phyloP scores from a whole-genome alignment of 2,797 vertebrate genomes.

The Sebastes matsubarae region DNA sequence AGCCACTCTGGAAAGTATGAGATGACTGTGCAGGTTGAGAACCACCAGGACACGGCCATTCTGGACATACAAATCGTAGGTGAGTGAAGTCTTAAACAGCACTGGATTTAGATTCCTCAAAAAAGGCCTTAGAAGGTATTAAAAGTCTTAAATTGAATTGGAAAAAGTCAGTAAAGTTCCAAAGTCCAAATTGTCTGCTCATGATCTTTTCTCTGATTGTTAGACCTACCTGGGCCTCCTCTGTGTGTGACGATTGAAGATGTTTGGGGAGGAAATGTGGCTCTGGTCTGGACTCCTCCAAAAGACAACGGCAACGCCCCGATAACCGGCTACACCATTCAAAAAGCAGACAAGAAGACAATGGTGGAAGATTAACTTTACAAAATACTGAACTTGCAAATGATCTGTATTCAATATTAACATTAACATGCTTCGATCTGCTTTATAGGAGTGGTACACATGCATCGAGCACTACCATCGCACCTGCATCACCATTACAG shows the following conservation, averaged over 20 bases:
- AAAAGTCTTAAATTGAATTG: not conserved
- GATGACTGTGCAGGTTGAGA: constrained; percentile 94
- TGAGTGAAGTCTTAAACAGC: constrained; percentile 68
- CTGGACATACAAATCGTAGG: constrained; percentile 96
- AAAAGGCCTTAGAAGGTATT: not conserved
- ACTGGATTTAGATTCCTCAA: not conserved
- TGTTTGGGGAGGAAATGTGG: constrained; percentile 96
- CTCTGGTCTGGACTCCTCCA: constrained; percentile 93
- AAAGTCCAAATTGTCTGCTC: not conserved
- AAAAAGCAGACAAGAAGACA: constrained; percentile 99
- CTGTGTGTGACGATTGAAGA: constrained; percentile 91
- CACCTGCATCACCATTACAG: constrained; percentile 91
- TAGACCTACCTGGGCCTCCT: constrained; percentile 95
- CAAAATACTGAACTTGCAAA: not conserved
- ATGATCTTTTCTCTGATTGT: not conserved
- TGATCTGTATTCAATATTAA: not conserved
- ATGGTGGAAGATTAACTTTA: constrained; percentile 83
- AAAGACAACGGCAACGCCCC: constrained; percentile 94
- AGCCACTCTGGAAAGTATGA: constrained; percentile 96
- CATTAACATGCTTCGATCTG: not conserved
- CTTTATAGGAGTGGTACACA: constrained; percentile 94
- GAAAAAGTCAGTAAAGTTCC: too few species aligned
- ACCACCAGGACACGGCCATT: constrained; percentile 86
- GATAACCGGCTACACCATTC: constrained; percentile 97
- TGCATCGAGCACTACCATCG: constrained; percentile 97